phyloP scores from a whole-genome alignment of 2,888 invertebrate species.

The Drosophila stalkeri region DNA sequence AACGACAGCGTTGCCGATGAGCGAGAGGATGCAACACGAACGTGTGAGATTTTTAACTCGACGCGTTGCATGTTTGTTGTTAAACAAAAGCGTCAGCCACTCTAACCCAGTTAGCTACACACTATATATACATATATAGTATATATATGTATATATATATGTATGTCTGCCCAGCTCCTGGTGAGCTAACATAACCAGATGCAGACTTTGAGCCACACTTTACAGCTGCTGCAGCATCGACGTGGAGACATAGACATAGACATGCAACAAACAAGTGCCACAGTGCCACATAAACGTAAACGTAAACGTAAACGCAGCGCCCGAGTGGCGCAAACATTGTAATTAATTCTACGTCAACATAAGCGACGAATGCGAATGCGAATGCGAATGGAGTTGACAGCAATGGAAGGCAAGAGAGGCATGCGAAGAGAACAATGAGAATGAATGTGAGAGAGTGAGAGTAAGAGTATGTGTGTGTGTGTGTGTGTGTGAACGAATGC shows the following conservation, averaged over 20 bases:
- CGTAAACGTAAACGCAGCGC: slow-evolving; percentile 46
- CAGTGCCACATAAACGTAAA: slow-evolving; percentile 49
- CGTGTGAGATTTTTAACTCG: slow-evolving; percentile 62
- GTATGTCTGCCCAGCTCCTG: too few species aligned
- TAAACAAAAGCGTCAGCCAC: slow-evolving; percentile 71
- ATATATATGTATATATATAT: neutral
- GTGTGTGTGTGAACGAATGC: neutral
- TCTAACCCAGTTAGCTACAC: slow-evolving; percentile 31
- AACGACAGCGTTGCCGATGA: slow-evolving; percentile 27
- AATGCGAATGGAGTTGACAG: slow-evolving; percentile 23
- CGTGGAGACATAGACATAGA: slow-evolving; percentile 17
- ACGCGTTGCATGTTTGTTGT: slow-evolving; percentile 62
- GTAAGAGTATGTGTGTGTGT: neutral
- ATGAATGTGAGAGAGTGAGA: neutral
- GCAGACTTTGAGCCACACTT: slow-evolving; percentile 14
- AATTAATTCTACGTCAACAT: slow-evolving; percentile 79
- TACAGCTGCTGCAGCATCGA: slow-evolving; percentile 51
- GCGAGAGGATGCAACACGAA: slow-evolving; percentile 38
- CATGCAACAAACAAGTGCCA: slow-evolving; percentile 62
- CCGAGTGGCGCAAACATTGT: slow-evolving; percentile 68
- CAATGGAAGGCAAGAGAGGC: slow-evolving; percentile 3
- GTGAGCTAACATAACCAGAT: slow-evolving; percentile 9
- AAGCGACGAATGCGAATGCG: slow-evolving; percentile 44
- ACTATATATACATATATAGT: neutral
- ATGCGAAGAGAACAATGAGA: neutral